phyloP scores from a whole-genome alignment of 2,113 vertebrate genomes.

The Hippocampus zosterae region DNA sequence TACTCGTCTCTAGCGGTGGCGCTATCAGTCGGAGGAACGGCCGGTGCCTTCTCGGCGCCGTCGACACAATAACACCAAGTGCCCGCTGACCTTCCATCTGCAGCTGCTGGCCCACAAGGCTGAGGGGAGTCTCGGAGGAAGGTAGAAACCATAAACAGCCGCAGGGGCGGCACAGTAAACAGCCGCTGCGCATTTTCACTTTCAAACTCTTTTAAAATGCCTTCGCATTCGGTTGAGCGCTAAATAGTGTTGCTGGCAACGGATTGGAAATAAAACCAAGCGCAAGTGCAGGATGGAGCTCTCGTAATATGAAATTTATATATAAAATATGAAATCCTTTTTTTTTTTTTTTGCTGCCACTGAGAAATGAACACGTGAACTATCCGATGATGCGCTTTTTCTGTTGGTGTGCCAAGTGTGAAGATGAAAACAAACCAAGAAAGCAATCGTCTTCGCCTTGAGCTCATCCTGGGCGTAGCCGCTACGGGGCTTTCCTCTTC shows the following conservation, averaged over 20 bases:
- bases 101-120: constrained; percentile 32
- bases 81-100: constrained; percentile 47
- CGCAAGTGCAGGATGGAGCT: no score
- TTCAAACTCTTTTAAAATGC: background rate
- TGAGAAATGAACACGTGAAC: no score
- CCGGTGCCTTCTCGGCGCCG: constrained; percentile 35
- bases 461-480: background rate
- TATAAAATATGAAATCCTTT: no score
- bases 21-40: constrained; percentile 46
- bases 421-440: background rate
- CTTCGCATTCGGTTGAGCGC: background rate
- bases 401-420: no score
- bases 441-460: background rate
- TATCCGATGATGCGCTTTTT: no score
- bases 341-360: no score
- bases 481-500: constrained; percentile 42
- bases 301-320: no score
- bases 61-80: constrained; percentile 36
- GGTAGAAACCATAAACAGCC: constrained; percentile 4
- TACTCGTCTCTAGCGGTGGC: no score
- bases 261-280: no score
- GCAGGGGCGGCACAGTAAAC: constrained; percentile 1
- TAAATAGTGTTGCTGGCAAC: background rate
- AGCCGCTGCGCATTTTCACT: background rate
- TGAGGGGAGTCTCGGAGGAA: constrained; percentile 6